Evolutionary conservation across 1,140 invertebrate genomes (phyloP), one percentile per base, ranked within the genome.

Genomic region (Oedothorax gibbosus): DNA sequence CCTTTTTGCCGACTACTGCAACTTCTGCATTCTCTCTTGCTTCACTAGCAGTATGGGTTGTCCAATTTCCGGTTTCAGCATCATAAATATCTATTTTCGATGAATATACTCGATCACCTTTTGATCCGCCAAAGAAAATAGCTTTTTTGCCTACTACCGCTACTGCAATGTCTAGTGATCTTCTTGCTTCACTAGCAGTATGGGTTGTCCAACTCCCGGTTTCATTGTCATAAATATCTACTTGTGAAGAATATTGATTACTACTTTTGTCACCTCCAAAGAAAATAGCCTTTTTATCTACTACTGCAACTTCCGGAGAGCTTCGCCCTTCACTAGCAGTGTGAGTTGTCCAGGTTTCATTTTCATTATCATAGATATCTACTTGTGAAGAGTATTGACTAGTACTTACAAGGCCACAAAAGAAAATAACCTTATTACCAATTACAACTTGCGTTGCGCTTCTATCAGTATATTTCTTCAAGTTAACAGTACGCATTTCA

Each of bases 11-110:
- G 12, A 60, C 57, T 60, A 60, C 57, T 60, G 57, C 57, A 8
- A 9, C 8, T 60, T 2, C 3, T 60, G 57, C 9, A 9, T 60
- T 4, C 2, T 8, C 18, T 60, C 57, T 3, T 60, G 57, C 57
- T 60, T 60, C 57, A 9, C 57, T 60, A 8, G 57, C 57, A 60
- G 57, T 60, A 9, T 60, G 57, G 18, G 3, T 5, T 3, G 18
- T 60, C 57, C 57, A 60, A 5, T 9, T 60, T 60, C 57, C 3
- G 57, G 57, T 3, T 60, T 60, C 57, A 60, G 57, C 57, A 60
- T 60, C 57, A 60, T 60, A 60, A 60, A 60, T 60, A 60, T 60
- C 57, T 60, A 60, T 60, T 60, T 60, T 60, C 8, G 57, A 60
- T 4, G 57, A 9, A 60, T 2, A n/a, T 57, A 8, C 56, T 10